Base-by-base conservation (phyloP, 2,113 vertebrate genomes). In the Porphyrio hochstetteri region DNA sequence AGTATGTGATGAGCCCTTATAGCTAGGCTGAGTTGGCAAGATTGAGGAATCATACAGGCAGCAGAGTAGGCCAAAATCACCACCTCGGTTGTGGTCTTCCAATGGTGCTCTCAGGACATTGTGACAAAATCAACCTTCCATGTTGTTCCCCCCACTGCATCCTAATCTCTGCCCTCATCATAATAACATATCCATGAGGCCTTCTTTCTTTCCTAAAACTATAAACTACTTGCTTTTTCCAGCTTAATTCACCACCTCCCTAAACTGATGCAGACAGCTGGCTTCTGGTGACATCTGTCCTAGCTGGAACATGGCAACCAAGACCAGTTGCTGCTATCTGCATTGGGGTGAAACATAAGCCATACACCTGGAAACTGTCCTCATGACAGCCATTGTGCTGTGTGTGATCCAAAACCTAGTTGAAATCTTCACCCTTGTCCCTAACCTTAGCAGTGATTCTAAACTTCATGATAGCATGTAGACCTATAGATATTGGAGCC, bases 381-480 rank as follows among this genome's bases (percentile, higher is more conserved):
- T 56, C 27, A 5, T 35, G 10, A 11, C 57, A 50, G 23, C 4
- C 35, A 31, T 29, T 0, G 0, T n/a, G 42, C 14, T 88, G 29
- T 68, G 33, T 7, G 38, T 0, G 6, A 31, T 48, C 35, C 56
- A 72, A 89, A 77, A 69, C 17, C 29, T 81, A 20, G 16, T 2
- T 83, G 35, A 64, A 77, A 10, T 38, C 55, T 80, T 69, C 15
- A 20, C 16, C 1, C 9, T 24, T 69, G 16, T 65, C 23, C 9
- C 21, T 60, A 60, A 71, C 16, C 13, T 38, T 38, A 33, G 16
- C 36, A 16, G 25, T 64, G 48, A 29, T 44, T 53, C 38, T 64
- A 36, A 80, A 33, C 35, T 91, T 88, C 33, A 28, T 36, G 36
- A 15, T 12, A 60, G 15, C 11, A 27, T 8, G 27, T 40, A 72